phyloP scores from a whole-genome alignment of 2,113 vertebrate species.

The Sigmodon hispidus region DNA sequence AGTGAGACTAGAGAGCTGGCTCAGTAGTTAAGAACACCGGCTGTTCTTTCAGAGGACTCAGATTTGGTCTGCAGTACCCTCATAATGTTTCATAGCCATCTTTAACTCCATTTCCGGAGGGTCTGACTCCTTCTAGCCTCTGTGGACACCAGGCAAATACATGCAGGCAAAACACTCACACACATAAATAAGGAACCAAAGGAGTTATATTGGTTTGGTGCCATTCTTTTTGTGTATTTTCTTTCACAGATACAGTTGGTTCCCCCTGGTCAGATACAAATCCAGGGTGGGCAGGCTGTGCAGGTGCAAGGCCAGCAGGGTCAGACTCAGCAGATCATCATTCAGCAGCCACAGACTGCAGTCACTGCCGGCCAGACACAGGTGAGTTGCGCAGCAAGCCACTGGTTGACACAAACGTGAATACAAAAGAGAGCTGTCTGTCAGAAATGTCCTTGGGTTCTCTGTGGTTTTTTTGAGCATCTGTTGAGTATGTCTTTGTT shows the following conservation, averaged over 20 bases:
- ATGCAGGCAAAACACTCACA: not conserved
- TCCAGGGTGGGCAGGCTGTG: constrained; percentile 96
- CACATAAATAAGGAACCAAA: not conserved
- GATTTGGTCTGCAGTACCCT: not conserved
- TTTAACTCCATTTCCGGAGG: not conserved
- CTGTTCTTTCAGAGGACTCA: not conserved
- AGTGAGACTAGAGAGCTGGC: not conserved
- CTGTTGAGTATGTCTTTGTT: not conserved
- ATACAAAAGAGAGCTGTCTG: not conserved
- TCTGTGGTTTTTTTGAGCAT: constrained; percentile 27
- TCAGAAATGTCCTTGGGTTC: not conserved
- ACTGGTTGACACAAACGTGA: not conserved
- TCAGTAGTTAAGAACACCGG: not conserved
- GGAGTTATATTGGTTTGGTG: constrained; percentile 40
- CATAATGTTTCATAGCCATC: not conserved
- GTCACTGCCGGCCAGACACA: constrained; percentile 98
- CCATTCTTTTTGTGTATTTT: constrained; percentile 78
- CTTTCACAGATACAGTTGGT: constrained; percentile 93
- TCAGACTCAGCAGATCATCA: constrained; percentile 98
- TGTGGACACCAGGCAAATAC: not conserved
- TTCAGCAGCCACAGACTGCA: constrained; percentile 98
- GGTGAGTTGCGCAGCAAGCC: constrained; percentile 82
- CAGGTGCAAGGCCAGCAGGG: constrained; percentile 98
- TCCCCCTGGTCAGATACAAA: constrained; percentile 97
- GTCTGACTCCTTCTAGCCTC: no score